Conservation (phyloP, 2,113 vertebrate genomes). For the Hyperopisus bebe region DNA sequence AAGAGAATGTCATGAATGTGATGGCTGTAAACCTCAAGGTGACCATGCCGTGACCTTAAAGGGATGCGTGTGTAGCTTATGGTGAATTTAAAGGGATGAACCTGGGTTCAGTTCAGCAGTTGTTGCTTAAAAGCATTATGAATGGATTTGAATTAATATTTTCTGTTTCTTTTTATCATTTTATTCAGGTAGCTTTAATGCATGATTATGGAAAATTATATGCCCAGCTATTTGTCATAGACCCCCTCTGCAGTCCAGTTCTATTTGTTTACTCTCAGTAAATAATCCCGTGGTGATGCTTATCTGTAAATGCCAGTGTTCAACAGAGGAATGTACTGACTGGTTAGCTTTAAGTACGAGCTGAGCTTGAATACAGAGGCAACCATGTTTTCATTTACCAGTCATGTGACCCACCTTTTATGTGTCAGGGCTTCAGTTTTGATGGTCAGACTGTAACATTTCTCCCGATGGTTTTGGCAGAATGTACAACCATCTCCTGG, state of each 20-base stretch:
- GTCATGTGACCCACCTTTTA: not conserved
- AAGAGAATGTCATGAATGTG: conserved; percentile 15
- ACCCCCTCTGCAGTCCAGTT: not conserved
- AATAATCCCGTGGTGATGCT: not conserved
- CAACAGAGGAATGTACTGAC: not conserved
- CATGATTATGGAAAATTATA: not conserved
- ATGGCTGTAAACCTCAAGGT: conserved; percentile 17
- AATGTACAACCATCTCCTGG: not conserved
- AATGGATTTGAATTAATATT: conserved; percentile 4
- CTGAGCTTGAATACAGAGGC: not conserved
- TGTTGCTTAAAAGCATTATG: not conserved
- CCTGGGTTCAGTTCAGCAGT: not conserved
- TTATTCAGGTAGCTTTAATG: not conserved
- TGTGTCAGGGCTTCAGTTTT: not conserved
- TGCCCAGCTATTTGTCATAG: not conserved
- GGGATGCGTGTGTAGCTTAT: not conserved
- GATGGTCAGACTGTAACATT: not conserved
- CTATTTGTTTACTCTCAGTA: not conserved
- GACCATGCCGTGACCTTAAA: not conserved
- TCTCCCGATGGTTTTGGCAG: not conserved
- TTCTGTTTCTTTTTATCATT: not conserved
- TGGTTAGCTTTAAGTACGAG: not conserved
- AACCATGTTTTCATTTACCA: not conserved
- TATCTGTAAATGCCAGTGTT: not conserved
- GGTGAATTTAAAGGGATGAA: not conserved